Conservation (phyloP, 2,797 vertebrate species). For the Mormyrus hasselquistii region DNA sequence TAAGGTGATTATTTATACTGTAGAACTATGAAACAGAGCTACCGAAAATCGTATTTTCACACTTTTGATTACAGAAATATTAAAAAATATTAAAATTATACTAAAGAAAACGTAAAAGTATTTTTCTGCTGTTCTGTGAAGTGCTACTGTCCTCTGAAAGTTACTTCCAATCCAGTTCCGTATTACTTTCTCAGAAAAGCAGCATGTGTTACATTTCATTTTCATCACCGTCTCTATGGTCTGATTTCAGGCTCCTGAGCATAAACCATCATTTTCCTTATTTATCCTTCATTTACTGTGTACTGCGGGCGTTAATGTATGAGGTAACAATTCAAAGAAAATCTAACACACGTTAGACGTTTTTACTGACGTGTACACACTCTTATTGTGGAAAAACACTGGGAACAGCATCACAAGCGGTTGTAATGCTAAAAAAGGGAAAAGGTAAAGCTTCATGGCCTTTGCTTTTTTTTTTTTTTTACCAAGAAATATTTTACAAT, state of each 20-base stretch:
- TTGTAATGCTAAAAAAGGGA: neutral
- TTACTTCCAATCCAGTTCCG: neutral
- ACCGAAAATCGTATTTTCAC: neutral
- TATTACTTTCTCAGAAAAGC: neutral
- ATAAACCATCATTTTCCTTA: neutral
- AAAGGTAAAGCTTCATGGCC: neutral
- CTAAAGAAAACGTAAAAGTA: neutral
- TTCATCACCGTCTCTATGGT: neutral
- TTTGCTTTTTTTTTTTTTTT: neutral
- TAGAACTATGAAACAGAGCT: neutral
- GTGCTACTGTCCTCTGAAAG: neutral
- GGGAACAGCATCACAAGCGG: neutral
- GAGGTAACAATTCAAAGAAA: neutral
- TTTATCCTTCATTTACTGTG: neutral
- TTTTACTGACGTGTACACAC: neutral
- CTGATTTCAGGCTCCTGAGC: neutral
- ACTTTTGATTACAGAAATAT: neutral
- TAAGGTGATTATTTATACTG: neutral
- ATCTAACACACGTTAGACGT: neutral
- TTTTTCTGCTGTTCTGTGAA: neutral
- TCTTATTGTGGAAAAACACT: neutral
- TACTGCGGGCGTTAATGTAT: neutral
- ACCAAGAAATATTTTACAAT: neutral
- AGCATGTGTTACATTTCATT: neutral
- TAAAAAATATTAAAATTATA: neutral